Base-by-base conservation (phyloP, 2,797 vertebrate genomes). In the Forpus xanthops region DNA sequence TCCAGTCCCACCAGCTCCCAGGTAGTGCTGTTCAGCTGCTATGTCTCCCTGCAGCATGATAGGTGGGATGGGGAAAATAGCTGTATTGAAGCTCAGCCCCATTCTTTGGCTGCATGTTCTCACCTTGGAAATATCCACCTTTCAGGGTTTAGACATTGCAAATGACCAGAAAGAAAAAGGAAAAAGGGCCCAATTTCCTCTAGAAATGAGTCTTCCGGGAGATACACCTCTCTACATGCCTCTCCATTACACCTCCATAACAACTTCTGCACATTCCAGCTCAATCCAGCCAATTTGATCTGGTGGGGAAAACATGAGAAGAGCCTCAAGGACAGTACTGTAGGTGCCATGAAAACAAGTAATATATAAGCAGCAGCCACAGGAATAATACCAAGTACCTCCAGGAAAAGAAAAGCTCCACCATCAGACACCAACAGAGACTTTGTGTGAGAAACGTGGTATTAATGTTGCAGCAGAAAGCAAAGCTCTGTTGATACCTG, bases 21-120 rank as follows among this genome's bases (percentile, higher is more conserved):
- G 4, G 17, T 2, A 5, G 7, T 20, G 17, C 19, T 83, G 35
- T 15, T 71, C 56, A 73, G 65, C 39, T 64, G 5, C 3, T 3
- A 3, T 2, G 7, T 19, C 33, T 85, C 27, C 30, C 52, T 60
- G n/a, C 27, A 70, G 42, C n/a, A 28, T 4, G 17, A 64, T 13
- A 41, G n/a, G 25, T 0, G 0, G 11, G 20, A 30, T 41, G 41
- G 28, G 49, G 16, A 55, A 53, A 41, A 75, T 1, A 6, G 11
- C 15, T 30, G 41, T 37, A 7, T 24, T 1, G 3, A 84, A 13
- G 16, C 23, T 77, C 60, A 79, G 27, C 12, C n/a, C 39, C 39
- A 2, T 47, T 75, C 52, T 44, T 60, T 33, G 44, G 6, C 35
- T 78, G 27, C n/a, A 24, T 21, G 18, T 39, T 55, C 41, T 12